Percentiles rank a stretch among this genome's conserved stretches.
phyloP scores from a whole-genome alignment of 2,888 invertebrate species.

The Fragum whitleyi region DNA sequence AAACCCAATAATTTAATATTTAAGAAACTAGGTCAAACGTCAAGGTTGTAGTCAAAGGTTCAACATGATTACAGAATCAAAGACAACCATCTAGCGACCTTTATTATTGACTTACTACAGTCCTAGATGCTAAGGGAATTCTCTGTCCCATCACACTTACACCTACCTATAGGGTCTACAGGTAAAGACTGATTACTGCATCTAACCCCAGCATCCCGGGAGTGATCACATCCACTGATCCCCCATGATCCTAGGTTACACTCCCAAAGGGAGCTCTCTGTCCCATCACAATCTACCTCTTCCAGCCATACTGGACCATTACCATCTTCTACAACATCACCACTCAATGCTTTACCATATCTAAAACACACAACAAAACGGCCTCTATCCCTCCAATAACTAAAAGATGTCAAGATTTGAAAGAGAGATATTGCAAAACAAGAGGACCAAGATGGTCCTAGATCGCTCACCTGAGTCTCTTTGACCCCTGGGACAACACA shows the following conservation, averaged over 20 bases:
- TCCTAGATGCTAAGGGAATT: constrained; percentile 44
- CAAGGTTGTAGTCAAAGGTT: too few species aligned
- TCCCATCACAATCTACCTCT: constrained; percentile 69
- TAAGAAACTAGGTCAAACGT: too few species aligned
- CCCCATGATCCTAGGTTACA: constrained; percentile 63
- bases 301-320: constrained; percentile 65
- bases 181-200: constrained; percentile 50
- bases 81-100: too few species aligned
- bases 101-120: too few species aligned
- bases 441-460: too few species aligned
- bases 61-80: too few species aligned
- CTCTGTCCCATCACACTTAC: constrained; percentile 67
- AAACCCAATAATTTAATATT: too few species aligned
- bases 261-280: constrained; percentile 55
- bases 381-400: neutral
- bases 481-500: too few species aligned
- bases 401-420: neutral
- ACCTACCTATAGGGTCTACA: constrained; percentile 11
- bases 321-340: constrained; percentile 52
- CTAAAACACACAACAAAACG: constrained; percentile 38
- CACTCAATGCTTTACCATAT: constrained; percentile 54
- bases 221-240: constrained; percentile 64
- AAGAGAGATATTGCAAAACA: too few species aligned
- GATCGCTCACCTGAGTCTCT: too few species aligned
- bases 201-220: constrained; percentile 72